These are phyloP conservation scores for Scartelaos histophorus DNA, from an alignment of 2,113 vertebrate species.

Conservation along the genomic window DNA sequence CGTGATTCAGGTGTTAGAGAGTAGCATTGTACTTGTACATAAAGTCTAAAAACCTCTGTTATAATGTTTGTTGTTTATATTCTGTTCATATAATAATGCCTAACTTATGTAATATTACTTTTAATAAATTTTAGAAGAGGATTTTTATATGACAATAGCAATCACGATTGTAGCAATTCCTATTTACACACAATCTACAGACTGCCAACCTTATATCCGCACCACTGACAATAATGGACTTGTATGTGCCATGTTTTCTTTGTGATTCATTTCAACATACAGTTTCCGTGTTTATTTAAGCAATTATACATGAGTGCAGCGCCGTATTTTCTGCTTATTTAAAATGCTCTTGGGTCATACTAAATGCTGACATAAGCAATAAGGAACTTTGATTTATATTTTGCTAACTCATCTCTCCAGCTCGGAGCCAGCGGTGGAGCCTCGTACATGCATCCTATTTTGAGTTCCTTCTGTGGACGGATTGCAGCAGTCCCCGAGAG, in stretches of 20 bases:
- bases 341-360: slow-evolving; percentile 26
- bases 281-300: slow-evolving; percentile 11
- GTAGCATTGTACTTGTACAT: slow-evolving; percentile 72
- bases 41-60: slow-evolving; percentile 60
- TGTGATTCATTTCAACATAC: not conserved
- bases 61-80: slow-evolving; percentile 64
- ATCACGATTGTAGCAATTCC: slow-evolving; percentile 68
- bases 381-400: slow-evolving; percentile 41
- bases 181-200: slow-evolving; percentile 51
- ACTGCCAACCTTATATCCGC: slow-evolving; percentile 44
- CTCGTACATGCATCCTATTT: slow-evolving; percentile 4
- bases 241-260: not conserved
- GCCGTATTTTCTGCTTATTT: slow-evolving; percentile 19
- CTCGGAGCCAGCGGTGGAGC: slow-evolving; percentile 36
- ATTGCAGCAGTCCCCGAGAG: slow-evolving; percentile 6
- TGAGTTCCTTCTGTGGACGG: slow-evolving; percentile 1
- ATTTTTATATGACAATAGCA: slow-evolving; percentile 62
- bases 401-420: slow-evolving; percentile 50
- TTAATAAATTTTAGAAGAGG: slow-evolving; percentile 59
- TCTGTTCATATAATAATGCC: slow-evolving; percentile 54
- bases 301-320: slow-evolving; percentile 11
- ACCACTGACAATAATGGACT: slow-evolving; percentile 35
- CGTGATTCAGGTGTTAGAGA: slow-evolving; percentile 70
- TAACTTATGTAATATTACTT: slow-evolving; percentile 48
- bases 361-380: slow-evolving; percentile 67